Conservation (phyloP, 2,888 invertebrate genomes). For the Erynnis tages region DNA sequence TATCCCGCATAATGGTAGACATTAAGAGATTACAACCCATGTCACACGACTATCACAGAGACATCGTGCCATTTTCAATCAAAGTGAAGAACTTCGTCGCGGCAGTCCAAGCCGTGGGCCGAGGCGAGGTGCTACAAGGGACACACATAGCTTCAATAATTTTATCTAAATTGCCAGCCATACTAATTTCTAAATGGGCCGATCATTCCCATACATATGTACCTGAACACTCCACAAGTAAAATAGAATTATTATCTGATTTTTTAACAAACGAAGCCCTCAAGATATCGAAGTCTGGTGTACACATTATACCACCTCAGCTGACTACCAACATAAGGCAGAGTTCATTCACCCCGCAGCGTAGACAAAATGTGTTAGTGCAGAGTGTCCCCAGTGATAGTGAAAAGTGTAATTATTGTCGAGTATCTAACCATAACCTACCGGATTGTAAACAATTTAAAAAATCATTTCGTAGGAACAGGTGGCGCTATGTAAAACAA, state of each 20-base stretch:
- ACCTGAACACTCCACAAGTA: not conserved
- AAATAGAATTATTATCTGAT: slow-evolving; percentile 5
- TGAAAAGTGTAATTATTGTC: not conserved
- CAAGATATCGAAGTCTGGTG: not conserved
- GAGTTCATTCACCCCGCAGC: not conserved
- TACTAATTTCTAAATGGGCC: slow-evolving; percentile 2
- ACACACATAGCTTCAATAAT: not conserved
- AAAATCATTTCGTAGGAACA: not conserved
- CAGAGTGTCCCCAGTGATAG: not conserved
- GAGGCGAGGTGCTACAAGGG: not conserved
- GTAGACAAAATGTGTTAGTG: not conserved
- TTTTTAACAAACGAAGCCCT: not conserved
- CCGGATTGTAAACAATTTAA: not conserved
- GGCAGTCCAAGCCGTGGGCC: not conserved
- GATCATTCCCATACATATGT: not conserved
- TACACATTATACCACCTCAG: not conserved
- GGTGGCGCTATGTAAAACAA: not conserved
- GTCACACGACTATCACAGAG: slow-evolving; percentile 31
- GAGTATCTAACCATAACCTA: not conserved
- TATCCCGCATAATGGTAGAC: not conserved
- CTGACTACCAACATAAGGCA: not conserved
- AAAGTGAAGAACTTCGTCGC: slow-evolving; percentile 34
- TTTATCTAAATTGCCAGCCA: slow-evolving; percentile 1
- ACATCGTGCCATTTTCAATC: slow-evolving; percentile 32
- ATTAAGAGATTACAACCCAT: not conserved